Conservation (phyloP, 53 echinoderm and acorn worm species). For the Hippasteria phrygiana region DNA sequence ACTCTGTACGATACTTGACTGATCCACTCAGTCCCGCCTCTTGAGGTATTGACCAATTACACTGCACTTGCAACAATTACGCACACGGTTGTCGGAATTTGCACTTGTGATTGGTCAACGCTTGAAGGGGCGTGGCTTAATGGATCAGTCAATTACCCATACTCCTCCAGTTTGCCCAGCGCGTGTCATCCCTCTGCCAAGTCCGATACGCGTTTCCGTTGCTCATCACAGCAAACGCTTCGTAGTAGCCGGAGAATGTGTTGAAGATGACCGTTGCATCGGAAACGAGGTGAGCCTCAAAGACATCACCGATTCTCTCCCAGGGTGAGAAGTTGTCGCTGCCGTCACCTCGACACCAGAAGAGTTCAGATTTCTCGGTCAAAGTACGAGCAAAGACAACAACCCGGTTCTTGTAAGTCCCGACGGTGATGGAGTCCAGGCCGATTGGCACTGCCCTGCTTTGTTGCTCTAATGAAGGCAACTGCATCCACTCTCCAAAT, state of each 20-base stretch:
- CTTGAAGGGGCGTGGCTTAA: neutral
- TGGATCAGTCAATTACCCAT: constrained; percentile 58
- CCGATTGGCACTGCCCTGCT: constrained; percentile 1
- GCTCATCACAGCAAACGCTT: constrained; percentile 74
- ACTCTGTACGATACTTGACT: no score
- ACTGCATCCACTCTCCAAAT: constrained; percentile 66
- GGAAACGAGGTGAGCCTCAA: constrained; percentile 36
- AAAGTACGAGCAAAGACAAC: constrained; percentile 73
- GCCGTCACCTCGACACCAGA: constrained; percentile 47
- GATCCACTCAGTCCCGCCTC: no score
- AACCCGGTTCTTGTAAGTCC: constrained; percentile 50
- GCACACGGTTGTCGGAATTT: no score
- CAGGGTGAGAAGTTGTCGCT: constrained; percentile 25
- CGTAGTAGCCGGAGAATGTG: constrained; percentile 70
- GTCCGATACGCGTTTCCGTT: constrained; percentile 68
- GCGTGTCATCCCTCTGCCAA: constrained; percentile 76
- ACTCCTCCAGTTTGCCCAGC: constrained; percentile 72
- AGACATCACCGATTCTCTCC: constrained; percentile 56
- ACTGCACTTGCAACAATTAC: no score
- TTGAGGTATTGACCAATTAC: no score
- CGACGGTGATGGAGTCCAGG: constrained; percentile 55
- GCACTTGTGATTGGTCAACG: neutral
- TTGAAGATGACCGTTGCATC: constrained; percentile 75
- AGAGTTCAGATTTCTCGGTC: constrained; percentile 44
- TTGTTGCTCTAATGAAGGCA: constrained; percentile 29